Conservation (phyloP, 2,888 invertebrate species). For the Ophion obscuratus region DNA sequence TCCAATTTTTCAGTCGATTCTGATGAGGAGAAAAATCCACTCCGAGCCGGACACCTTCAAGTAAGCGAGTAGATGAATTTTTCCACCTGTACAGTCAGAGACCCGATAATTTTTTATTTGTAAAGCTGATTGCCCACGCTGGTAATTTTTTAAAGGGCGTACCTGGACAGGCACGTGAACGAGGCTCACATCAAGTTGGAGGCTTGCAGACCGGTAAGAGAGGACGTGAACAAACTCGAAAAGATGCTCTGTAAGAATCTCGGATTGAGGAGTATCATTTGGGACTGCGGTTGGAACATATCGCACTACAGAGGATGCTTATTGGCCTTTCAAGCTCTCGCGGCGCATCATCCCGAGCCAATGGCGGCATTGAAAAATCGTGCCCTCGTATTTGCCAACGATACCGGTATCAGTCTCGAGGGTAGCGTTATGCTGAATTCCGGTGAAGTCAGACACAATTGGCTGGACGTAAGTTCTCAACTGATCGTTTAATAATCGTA, state of each 20-base stretch:
- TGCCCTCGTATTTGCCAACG: slow-evolving; percentile 93
- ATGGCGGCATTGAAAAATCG: slow-evolving; percentile 90
- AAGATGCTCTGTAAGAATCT: slow-evolving; percentile 86
- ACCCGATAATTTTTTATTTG: neutral
- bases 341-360: slow-evolving; percentile 89
- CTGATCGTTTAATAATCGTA: slow-evolving; percentile 10
- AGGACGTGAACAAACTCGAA: slow-evolving; percentile 90
- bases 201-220: slow-evolving; percentile 88
- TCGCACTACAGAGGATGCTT: slow-evolving; percentile 96
- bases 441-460: slow-evolving; percentile 96
- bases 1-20: slow-evolving; percentile 85
- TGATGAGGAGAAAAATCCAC: slow-evolving; percentile 85
- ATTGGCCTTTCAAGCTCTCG: slow-evolving; percentile 91
- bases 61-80: slow-evolving; percentile 69
- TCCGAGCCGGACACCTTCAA: slow-evolving; percentile 81
- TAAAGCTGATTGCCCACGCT: neutral
- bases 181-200: slow-evolving; percentile 89
- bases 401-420: slow-evolving; percentile 95
- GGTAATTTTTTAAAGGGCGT: slow-evolving; percentile 85
- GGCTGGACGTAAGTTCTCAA: slow-evolving; percentile 92
- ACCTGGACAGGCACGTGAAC: slow-evolving; percentile 90
- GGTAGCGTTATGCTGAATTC: slow-evolving; percentile 96
- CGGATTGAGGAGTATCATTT: slow-evolving; percentile 87
- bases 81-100: neutral
- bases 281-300: slow-evolving; percentile 95